Conservation (phyloP, 2,797 vertebrate species). For the Pseudochaenichthys georgianus region DNA sequence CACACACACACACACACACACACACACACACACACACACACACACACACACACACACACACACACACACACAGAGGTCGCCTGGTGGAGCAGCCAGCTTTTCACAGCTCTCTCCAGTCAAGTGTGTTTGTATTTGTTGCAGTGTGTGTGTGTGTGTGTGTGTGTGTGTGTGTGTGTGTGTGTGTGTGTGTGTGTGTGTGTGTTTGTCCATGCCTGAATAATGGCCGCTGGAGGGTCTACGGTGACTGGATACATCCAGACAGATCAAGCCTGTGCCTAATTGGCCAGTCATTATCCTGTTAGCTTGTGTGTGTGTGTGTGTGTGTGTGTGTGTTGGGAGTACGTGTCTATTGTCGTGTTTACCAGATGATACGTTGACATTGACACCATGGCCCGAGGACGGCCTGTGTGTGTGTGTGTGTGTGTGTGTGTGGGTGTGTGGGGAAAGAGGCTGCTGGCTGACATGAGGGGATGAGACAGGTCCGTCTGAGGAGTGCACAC, state of each 20-base stretch:
- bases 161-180: too few species aligned
- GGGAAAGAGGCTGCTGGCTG: constrained; percentile 48
- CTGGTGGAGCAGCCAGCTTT: constrained; percentile 60
- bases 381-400: constrained; percentile 73
- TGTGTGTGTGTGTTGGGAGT: constrained; percentile 36
- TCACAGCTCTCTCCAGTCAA: constrained; percentile 52
- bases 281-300: constrained; percentile 82
- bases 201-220: constrained; percentile 74
- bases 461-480: constrained; percentile 72
- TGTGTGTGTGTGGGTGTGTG: constrained; percentile 34
- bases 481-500: constrained; percentile 52
- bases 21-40: constrained; percentile 24
- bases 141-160: constrained; percentile 20
- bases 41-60: constrained; percentile 11
- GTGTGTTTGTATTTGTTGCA: constrained; percentile 44
- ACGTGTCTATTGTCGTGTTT: constrained; percentile 61
- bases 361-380: constrained; percentile 68
- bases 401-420: constrained; percentile 25
- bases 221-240: constrained; percentile 70
- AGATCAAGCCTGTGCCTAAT: constrained; percentile 81
- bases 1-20: too few species aligned
- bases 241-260: constrained; percentile 81
- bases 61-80: constrained; percentile 43
- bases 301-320: constrained; percentile 49
- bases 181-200: constrained; percentile 37